Percentiles rank a stretch among this genome's conserved stretches.
phyloP scores from a whole-genome alignment of 2,113 vertebrate genomes.

The Megaceryle torquata region DNA sequence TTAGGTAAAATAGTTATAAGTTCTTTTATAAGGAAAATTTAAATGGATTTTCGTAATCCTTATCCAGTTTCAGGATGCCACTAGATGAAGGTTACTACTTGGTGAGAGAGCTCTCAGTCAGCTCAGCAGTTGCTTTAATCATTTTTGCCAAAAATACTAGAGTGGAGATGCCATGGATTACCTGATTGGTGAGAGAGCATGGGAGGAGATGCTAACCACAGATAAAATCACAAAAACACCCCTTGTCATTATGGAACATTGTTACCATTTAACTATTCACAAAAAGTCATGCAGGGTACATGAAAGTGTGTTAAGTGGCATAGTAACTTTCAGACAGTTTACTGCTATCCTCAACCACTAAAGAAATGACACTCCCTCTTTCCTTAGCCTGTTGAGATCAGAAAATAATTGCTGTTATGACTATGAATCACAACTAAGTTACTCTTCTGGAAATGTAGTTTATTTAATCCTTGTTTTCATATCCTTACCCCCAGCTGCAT shows the following conservation, averaged over 20 bases:
- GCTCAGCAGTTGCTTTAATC: not conserved
- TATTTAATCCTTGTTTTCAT: not conserved
- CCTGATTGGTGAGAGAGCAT: not conserved
- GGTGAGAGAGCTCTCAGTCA: not conserved
- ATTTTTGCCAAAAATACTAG: not conserved
- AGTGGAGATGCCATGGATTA: not conserved
- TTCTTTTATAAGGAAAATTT: not conserved
- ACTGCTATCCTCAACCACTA: not conserved
- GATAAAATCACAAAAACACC: not conserved
- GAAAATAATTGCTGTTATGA: not conserved
- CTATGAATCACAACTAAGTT: constrained; percentile 8
- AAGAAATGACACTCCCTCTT: not conserved
- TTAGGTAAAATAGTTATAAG: not conserved
- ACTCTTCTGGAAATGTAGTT: not conserved
- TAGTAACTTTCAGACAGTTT: not conserved
- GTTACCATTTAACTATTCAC: not conserved
- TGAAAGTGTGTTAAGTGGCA: not conserved
- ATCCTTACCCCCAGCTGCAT: not conserved
- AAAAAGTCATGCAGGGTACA: not conserved
- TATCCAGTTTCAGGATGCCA: not conserved
- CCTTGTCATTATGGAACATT: not conserved
- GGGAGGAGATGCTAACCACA: not conserved
- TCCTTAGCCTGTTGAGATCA: not conserved
- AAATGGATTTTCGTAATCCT: not conserved
- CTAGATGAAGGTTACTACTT: not conserved